Evolutionary conservation across 2,113 vertebrate genomes (phyloP).

Genomic region (Saccopteryx bilineata): DNA sequence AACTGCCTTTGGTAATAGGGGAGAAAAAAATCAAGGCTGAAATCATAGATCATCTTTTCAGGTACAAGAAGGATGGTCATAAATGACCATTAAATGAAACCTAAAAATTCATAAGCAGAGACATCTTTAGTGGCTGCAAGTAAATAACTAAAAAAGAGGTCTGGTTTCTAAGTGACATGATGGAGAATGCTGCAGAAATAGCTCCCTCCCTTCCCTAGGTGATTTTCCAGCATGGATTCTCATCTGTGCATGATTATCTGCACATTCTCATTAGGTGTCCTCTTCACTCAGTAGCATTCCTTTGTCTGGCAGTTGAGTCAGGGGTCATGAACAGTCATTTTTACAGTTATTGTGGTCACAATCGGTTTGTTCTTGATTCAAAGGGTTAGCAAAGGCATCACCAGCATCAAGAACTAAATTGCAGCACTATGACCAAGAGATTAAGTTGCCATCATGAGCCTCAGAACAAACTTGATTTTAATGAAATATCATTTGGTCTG

Average conservation of each 20-base stretch:
- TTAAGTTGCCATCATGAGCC: neutral
- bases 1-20: neutral
- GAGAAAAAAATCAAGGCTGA: neutral
- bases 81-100: constrained; percentile 10
- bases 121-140: neutral
- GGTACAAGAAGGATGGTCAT: neutral
- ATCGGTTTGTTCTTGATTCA: constrained; percentile 23
- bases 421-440: neutral
- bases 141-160: neutral
- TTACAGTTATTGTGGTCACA: neutral
- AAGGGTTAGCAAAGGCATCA: neutral
- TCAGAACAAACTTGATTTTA: neutral
- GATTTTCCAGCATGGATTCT: neutral
- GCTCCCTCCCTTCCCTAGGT: neutral
- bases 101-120: constrained; percentile 22
- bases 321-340: neutral
- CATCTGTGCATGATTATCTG: too few relatives aligned
- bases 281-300: neutral
- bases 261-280: neutral
- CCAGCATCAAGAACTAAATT: neutral
- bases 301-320: neutral
- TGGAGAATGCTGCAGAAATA: neutral
- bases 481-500: neutral
- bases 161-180: neutral
- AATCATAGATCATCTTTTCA: neutral